Evolutionary conservation across 2,888 invertebrate genomes (phyloP), one percentile per base, ranked within the genome.

Genomic region (Ischnus inquisitorius): DNA sequence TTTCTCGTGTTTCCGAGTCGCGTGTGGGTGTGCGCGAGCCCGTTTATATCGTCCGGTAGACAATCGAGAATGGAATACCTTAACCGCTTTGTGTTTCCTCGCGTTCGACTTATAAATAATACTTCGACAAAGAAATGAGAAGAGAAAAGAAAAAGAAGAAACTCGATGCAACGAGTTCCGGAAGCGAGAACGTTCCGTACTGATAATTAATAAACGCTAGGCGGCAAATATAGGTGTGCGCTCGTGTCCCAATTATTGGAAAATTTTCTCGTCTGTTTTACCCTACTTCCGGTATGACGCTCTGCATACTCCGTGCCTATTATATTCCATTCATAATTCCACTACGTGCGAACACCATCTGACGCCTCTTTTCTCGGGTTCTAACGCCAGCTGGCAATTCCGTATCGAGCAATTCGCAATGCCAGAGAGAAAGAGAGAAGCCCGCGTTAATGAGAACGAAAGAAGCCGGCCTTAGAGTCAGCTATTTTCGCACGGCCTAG

Each of bases 41-140:
- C 2, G 41, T 60, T 34, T 62, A 74, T 28, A 34, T 54, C 41
- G 60, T 72, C 34, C 60, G 76, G 48, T 16, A 71, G 79, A 83
- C 83, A 83, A 83, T 79, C 72, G 79, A 54, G 68, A 71, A 74
- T 71, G 80, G 80, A 80, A 79, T 84, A 62, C 74, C 46, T 68
- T 54, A n/a, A 65, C 62, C 48, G 41, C n/a, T n/a, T 51, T 72
- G n/a, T 68, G 48, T 57, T 68, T 68, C 19, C 46, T 19, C 19
- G 48, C 54, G 68, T 74, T 64, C 39, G 57, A 28, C 41, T 62
- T 51, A 68, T 72, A 51, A 80, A 84, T 84, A 74, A 72, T 77
- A 79, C 43, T 19, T 43, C 2, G n/a, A 3, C 25, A 16, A 16
- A 25, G 28, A 28, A 19, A 46, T 39, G 14, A 39, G 16, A 62